Base-by-base conservation (phyloP, 92 coral and sea anemone species). In the Actinostola sp. region DNA sequence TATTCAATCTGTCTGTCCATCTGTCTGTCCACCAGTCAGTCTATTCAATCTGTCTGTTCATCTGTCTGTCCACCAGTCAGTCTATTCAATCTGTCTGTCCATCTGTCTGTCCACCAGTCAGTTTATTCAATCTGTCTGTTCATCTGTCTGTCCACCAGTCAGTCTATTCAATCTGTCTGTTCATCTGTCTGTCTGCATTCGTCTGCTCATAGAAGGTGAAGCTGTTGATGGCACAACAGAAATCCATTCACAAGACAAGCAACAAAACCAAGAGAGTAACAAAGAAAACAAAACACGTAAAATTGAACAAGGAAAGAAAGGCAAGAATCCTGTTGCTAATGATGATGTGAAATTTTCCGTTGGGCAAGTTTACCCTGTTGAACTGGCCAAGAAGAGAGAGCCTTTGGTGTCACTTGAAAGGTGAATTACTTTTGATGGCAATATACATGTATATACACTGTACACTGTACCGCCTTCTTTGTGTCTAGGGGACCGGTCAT, bases 321-420 rank as follows among this genome's bases (percentile, higher is more conserved):
- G 79, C 21, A 63, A 63, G 32, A 31, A 42, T 41, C 31, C n/a
- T 28, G 36, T 25, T 13, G 72, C 72, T 42, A 84, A 84, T 28
- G 98, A 94, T 35, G 98, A 94, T 83, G 97, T 91, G 17, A 73
- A 87, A 54, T 91, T 91, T 86, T 93, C 97, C 21, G 98, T 94
- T 8, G 82, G 98, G 10, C 97, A 94, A 59, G 72, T 82, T 64
- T 94, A 94, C 50, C 98, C 98, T 12, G 62, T 94, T 7, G 92
- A 86, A 36, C 63, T 92, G 38, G 97, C 95, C 13, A 91, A 93
- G 43, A 87, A 91, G 55, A 82, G 91, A 44, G 95, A 82, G 67
- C 89, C 92, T 27, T 32, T 91, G 13, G 72, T 91, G 29, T 45
- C 82, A 19, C 19, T 49, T 39, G 97, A 94, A 69, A 91, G 91